Evolutionary conservation across 2,888 invertebrate genomes (phyloP).

Genomic region (Priocnemis perturbator): DNA sequence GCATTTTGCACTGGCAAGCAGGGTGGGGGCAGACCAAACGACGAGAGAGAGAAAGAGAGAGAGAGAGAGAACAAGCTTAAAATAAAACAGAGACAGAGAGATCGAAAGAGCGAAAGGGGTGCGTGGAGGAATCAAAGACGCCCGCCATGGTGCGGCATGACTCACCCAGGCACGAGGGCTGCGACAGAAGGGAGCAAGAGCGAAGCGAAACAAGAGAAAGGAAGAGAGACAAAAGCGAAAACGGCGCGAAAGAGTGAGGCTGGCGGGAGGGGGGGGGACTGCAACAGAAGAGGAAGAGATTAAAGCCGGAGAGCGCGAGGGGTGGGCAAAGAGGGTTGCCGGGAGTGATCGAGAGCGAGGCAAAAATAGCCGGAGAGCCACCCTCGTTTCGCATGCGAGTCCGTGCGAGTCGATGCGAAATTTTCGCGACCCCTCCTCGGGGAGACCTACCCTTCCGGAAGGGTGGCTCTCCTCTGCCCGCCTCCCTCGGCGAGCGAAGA

Average conservation of each 20-base stretch:
- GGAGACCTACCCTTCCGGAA: conserved; percentile 14
- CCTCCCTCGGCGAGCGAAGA: conserved; percentile 51
- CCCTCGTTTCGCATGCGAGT: conserved; percentile 24
- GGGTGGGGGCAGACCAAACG: too few species aligned
- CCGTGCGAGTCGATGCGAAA: conserved; percentile 42
- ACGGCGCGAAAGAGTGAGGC: neutral
- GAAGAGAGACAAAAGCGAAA: neutral
- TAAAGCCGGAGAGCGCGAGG: neutral
- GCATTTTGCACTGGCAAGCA: too few species aligned
- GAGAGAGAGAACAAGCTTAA: too few species aligned
- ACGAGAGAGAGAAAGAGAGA: too few species aligned
- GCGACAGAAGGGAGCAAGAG: neutral
- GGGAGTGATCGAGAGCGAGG: conserved; percentile 19
- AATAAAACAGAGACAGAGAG: too few species aligned
- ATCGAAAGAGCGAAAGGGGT: conserved; percentile 6
- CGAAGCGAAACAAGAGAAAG: neutral
- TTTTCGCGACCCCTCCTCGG: conserved; percentile 36
- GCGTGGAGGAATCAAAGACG: conserved; percentile 31
- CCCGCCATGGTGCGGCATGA: conserved; percentile 49
- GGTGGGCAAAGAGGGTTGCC: conserved; percentile 19
- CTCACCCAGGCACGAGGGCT: conserved; percentile 35
- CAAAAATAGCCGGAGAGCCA: conserved; percentile 11
- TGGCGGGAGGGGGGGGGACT: neutral
- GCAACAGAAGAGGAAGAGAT: neutral
- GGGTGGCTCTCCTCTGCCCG: conserved; percentile 46